Base-by-base conservation (phyloP, 2,888 invertebrate genomes). In the Lapara coniferarum region DNA sequence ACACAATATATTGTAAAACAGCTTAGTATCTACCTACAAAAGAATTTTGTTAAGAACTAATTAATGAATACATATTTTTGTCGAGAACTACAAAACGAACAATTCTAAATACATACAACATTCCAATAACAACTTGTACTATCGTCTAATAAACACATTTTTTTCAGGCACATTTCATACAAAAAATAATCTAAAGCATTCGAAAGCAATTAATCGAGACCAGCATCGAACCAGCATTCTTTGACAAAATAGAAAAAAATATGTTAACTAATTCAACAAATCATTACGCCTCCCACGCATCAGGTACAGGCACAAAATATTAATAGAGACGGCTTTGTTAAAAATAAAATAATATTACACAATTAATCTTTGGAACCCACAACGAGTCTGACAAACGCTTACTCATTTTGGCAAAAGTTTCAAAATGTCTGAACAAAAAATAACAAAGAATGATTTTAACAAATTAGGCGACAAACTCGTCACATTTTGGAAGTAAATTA, bases 401-500 rank as follows among this genome's bases (percentile, higher is more conserved):
- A 91, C 89, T 92, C 92, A 92, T 90, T 90, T 90, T 87, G 80
- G 85, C 88, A 85, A 88, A 82, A 81, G 82, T 81, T 75, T 78
- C 80, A 76, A 80, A 79, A 76, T 69, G 75, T 76, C 74, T 71
- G 71, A 71, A 77, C 75, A 82, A 84, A 86, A 86, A 82, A 82
- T 77, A 73, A 69, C 74, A 73, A 75, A 79, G 80, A 81, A 85
- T 81, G 88, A 90, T 89, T 88, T 89, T 86, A 88, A 92, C 91
- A 89, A 90, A 92, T 91, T 91, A 89, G 88, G 92, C 91, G 92
- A 92, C 92, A 92, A 90, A 91, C 81, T 88, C 85, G 84, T 78
- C 92, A 90, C 90, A 80, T 91, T 90, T 88, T 79, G 80, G 80
- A 81, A 76, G 79, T 84, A 86, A 89, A 89, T 87, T 85, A 87